phyloP scores from a whole-genome alignment of 2,797 vertebrate genomes.

The Phrynocephalus guinanensis region DNA sequence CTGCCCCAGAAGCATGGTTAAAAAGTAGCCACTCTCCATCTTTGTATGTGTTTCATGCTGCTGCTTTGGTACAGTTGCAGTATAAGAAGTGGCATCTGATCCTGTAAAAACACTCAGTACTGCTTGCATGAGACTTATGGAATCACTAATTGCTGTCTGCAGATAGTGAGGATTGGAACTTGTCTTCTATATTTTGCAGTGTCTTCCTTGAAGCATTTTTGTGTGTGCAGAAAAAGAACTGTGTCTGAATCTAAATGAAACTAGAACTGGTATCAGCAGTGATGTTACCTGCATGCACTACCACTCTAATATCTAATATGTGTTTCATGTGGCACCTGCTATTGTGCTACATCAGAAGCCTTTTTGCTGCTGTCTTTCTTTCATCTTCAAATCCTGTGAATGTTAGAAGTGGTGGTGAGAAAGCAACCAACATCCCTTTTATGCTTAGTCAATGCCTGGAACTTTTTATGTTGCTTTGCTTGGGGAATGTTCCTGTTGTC shows the following conservation, averaged over 20 bases:
- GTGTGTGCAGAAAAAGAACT: not conserved
- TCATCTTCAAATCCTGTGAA: not conserved
- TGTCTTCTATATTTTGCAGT: not conserved
- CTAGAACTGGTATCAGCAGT: not conserved
- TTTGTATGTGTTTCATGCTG: not conserved
- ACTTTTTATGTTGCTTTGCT: not conserved
- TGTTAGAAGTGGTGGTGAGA: not conserved
- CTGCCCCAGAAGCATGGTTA: not conserved
- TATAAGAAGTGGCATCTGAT: not conserved
- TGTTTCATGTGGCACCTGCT: not conserved
- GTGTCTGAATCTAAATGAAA: not conserved
- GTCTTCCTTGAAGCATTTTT: not conserved
- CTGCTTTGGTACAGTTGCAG: not conserved
- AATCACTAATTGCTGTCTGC: not conserved
- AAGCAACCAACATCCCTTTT: not conserved
- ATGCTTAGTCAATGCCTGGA: not conserved
- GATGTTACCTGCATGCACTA: too few species aligned
- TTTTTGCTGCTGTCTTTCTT: not conserved
- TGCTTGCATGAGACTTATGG: not conserved
- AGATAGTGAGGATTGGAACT: not conserved
- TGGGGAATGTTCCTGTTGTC: not conserved
- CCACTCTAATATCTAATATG: too few species aligned
- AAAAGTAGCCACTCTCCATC: not conserved
- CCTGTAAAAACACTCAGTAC: not conserved
- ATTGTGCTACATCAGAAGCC: not conserved